Percentiles rank a stretch among this genome's conserved stretches.
Evolutionary conservation across 2,888 invertebrate genomes (phyloP).

Genomic region (Ectemnius lituratus): DNA sequence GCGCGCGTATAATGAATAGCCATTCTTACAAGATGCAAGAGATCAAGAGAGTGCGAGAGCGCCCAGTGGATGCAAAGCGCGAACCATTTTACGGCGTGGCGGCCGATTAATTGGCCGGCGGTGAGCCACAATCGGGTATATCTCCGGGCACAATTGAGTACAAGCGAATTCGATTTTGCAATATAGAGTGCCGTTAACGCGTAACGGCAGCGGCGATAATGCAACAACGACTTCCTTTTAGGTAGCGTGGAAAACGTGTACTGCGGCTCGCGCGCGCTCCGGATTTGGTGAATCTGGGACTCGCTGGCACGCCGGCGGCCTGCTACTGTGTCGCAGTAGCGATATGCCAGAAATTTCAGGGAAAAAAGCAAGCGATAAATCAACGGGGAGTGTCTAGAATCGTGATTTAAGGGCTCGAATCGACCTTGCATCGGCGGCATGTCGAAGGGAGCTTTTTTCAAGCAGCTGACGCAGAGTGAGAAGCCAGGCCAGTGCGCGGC

Average conservation of each 20-base stretch:
- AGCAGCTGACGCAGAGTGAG: background rate
- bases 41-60: no score
- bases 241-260: conserved; percentile 10
- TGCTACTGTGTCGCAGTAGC: background rate
- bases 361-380: conserved; percentile 30
- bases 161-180: conserved; percentile 51
- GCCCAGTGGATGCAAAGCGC: background rate
- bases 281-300: conserved; percentile 42
- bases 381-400: conserved; percentile 11
- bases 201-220: conserved; percentile 12
- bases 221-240: conserved; percentile 46
- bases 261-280: conserved; percentile 39
- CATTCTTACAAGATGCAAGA: no score
- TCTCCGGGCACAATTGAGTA: conserved; percentile 32
- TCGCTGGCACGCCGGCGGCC: background rate
- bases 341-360: conserved; percentile 28
- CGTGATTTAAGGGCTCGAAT: no score
- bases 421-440: conserved; percentile 13
- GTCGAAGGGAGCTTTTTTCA: conserved; percentile 17
- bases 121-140: conserved; percentile 44
- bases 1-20: no score
- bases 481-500: background rate
- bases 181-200: conserved; percentile 25
- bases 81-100: conserved; percentile 29
- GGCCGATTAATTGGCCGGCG: conserved; percentile 46